Evolutionary conservation across 2,888 invertebrate genomes (phyloP).

Genomic region (Hemicrepidius hirtus): DNA sequence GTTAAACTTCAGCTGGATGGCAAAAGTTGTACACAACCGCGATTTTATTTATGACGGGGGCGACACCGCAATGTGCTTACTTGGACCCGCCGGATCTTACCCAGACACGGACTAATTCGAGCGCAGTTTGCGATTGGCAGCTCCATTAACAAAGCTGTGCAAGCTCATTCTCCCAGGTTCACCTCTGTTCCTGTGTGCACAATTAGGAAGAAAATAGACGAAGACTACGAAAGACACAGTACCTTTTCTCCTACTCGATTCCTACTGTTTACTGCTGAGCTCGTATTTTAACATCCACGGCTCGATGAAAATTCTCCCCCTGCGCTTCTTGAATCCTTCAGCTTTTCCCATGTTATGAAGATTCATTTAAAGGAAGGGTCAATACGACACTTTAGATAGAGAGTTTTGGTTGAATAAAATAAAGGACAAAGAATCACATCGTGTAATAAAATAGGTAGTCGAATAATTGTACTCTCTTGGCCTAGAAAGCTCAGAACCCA

Average conservation of each 20-base stretch:
- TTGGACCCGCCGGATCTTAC: constrained; percentile 60
- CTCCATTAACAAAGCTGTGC: constrained; percentile 57
- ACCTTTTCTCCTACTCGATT: background rate
- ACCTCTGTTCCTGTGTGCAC: constrained; percentile 36
- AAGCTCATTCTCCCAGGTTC: constrained; percentile 42
- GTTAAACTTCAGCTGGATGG: constrained; percentile 54
- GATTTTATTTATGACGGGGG: constrained; percentile 63
- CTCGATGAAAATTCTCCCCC: constrained; percentile 10
- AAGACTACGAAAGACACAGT: constrained; percentile 16
- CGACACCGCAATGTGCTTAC: constrained; percentile 60
- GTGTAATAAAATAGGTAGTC: too few relatives aligned
- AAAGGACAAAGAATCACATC: too few relatives aligned
- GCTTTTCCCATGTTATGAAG: constrained; percentile 16
- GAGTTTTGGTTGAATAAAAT: too few relatives aligned
- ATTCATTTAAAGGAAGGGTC: constrained; percentile 15
- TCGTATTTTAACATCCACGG: constrained; percentile 15
- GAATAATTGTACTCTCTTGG: too few relatives aligned
- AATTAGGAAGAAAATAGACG: constrained; percentile 34
- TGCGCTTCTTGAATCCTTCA: background rate
- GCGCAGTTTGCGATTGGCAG: constrained; percentile 63
- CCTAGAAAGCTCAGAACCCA: too few relatives aligned
- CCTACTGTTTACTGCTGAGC: background rate
- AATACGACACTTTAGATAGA: background rate
- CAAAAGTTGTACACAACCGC: constrained; percentile 62
- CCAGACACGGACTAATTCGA: constrained; percentile 62